Conservation (phyloP, 2,888 invertebrate species). For the Hydraecia micacea region DNA sequence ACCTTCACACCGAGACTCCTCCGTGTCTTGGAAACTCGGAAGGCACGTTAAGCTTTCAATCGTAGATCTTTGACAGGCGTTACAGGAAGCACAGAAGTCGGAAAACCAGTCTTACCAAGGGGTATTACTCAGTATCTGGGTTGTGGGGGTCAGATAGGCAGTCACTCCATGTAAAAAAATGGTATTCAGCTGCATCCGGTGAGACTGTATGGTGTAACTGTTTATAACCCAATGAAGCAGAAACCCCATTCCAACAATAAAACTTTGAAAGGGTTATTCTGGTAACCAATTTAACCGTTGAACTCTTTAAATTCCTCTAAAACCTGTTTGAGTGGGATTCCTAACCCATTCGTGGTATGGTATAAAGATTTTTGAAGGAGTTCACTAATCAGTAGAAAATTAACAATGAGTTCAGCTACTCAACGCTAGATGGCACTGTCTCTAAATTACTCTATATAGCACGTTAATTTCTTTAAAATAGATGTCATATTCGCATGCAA, state of each 20-base stretch:
- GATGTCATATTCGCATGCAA: neutral
- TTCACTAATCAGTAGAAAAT: neutral
- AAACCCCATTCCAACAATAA: neutral
- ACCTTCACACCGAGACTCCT: neutral
- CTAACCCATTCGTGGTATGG: neutral
- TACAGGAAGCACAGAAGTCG: neutral
- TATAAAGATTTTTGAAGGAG: neutral
- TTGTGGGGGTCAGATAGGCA: neutral
- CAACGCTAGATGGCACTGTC: slow-evolving; percentile 10
- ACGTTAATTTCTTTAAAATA: neutral
- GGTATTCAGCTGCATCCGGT: neutral
- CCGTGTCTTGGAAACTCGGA: neutral
- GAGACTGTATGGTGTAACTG: neutral
- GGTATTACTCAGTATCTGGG: neutral
- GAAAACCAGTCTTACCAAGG: neutral
- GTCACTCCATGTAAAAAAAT: neutral
- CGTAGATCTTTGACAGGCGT: neutral
- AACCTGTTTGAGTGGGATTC: neutral
- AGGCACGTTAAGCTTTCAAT: neutral
- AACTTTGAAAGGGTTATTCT: neutral
- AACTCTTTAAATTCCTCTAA: neutral
- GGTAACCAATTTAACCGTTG: neutral
- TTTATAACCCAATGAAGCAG: neutral
- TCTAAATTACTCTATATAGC: neutral
- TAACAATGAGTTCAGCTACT: neutral